Evolutionary conservation across 1,140 invertebrate genomes (phyloP).

Genomic region (Paracyclopina nana): DNA sequence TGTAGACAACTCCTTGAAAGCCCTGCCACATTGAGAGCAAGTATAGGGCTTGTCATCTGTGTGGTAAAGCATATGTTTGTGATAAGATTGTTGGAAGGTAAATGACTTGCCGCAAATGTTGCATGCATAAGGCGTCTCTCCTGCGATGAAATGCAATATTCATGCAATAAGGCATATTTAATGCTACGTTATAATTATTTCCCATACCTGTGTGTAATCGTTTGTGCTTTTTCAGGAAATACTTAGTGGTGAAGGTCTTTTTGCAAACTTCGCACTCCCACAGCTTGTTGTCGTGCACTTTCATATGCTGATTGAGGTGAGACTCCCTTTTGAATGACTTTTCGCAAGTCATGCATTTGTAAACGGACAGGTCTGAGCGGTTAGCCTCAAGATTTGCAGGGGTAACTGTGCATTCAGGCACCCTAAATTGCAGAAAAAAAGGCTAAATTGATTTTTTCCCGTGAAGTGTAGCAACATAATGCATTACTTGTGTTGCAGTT

Average conservation of each 20-base stretch:
- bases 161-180: neutral
- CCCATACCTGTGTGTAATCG: constrained; percentile 41
- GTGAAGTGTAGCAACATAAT: too few relatives aligned
- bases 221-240: constrained; percentile 72
- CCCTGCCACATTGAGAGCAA: constrained; percentile 52
- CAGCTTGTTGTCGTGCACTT: constrained; percentile 37
- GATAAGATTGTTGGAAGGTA: constrained; percentile 74
- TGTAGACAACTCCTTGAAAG: constrained; percentile 69
- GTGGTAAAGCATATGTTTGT: constrained; percentile 59
- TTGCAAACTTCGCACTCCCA: constrained; percentile 65
- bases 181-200: neutral
- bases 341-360: constrained; percentile 19
- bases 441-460: too few relatives aligned
- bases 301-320: constrained; percentile 33
- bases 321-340: constrained; percentile 23
- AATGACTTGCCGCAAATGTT: constrained; percentile 64
- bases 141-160: constrained; percentile 27
- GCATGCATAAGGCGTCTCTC: constrained; percentile 69
- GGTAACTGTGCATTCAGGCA: too few relatives aligned
- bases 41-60: constrained; percentile 62
- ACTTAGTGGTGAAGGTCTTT: constrained; percentile 69
- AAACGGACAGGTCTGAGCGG: too few relatives aligned
- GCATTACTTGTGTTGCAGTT: too few relatives aligned
- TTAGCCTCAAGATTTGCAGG: too few relatives aligned
- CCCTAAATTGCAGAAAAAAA: too few relatives aligned